These are phyloP conservation scores for Hirtodrosophila confusa DNA, from an alignment of 2,888 invertebrate genomes.

Conservation along the genomic window DNA sequence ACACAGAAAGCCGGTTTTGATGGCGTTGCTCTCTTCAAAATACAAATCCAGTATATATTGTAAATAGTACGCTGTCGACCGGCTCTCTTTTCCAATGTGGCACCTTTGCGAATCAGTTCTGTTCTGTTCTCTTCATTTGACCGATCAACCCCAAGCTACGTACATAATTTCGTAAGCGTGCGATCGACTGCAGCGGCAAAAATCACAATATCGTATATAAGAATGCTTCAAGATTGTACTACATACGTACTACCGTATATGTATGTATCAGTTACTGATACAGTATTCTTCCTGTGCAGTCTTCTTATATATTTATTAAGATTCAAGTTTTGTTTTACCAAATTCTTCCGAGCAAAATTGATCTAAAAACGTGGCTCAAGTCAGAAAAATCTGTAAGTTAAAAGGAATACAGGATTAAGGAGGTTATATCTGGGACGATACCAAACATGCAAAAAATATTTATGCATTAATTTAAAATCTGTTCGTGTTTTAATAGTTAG, in stretches of 20 bases:
- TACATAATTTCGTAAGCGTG: conserved; percentile 4
- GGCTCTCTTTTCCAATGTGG: conserved; percentile 28
- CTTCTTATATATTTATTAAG: too few relatives aligned
- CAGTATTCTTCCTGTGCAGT: too few relatives aligned
- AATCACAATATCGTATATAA: conserved; percentile 3
- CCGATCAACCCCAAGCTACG: conserved; percentile 15
- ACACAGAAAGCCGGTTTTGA: conserved; percentile 62
- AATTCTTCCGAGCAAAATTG: too few relatives aligned
- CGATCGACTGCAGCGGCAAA: conserved; percentile 3
- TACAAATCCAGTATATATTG: conserved; percentile 1
- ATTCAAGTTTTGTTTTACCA: too few relatives aligned
- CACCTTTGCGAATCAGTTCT: conserved; percentile 30
- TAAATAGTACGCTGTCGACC: conserved; percentile 1
- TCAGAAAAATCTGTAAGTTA: too few relatives aligned
- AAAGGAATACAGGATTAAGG: too few relatives aligned
- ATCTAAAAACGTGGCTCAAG: too few relatives aligned
- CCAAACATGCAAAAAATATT: too few relatives aligned
- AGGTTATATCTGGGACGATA: too few relatives aligned
- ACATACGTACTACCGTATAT: background rate
- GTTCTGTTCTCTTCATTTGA: conserved; percentile 33
- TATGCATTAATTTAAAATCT: too few relatives aligned
- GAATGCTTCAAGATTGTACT: conserved; percentile 9
- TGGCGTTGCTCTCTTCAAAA: conserved; percentile 27
- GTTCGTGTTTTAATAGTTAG: too few relatives aligned
- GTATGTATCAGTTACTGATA: too few relatives aligned